phyloP scores from a whole-genome alignment of 2,888 invertebrate species.

The Andrena trimmerana region DNA sequence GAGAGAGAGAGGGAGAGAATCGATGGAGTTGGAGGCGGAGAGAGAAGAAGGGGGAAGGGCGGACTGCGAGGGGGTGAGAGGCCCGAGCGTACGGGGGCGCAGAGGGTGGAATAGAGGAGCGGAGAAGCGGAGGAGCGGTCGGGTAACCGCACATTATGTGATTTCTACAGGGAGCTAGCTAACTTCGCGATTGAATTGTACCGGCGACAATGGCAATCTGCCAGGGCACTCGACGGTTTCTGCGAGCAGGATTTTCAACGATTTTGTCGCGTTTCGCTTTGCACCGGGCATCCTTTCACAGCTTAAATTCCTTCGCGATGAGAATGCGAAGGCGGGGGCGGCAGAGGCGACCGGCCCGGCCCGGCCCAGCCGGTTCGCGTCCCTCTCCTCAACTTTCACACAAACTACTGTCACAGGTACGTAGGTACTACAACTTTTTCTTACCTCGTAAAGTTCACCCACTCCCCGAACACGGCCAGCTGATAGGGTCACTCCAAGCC shows the following conservation, averaged over 20 bases:
- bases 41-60: conserved; percentile 21
- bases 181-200: conserved; percentile 84
- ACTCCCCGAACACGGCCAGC: too few relatives aligned
- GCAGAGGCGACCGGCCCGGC: background rate
- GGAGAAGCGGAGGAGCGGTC: conserved; percentile 53
- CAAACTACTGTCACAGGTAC: background rate
- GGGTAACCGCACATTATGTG: conserved; percentile 84
- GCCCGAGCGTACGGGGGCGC: conserved; percentile 47
- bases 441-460: too few relatives aligned
- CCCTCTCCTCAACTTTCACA: background rate
- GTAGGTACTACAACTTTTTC: too few relatives aligned
- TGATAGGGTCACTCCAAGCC: too few relatives aligned
- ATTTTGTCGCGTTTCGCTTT: conserved; percentile 59
- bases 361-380: background rate
- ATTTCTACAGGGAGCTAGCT: conserved; percentile 84
- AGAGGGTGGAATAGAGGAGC: conserved; percentile 44
- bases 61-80: conserved; percentile 16
- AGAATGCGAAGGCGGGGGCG: conserved; percentile 29
- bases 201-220: conserved; percentile 84
- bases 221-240: conserved; percentile 76
- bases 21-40: background rate
- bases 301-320: conserved; percentile 36
- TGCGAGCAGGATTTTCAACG: conserved; percentile 71
- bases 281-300: conserved; percentile 39
- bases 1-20: conserved; percentile 6